These are phyloP conservation scores for Anguilla anguilla DNA, from an alignment of 2,797 vertebrate genomes.

Conservation along the genomic window DNA sequence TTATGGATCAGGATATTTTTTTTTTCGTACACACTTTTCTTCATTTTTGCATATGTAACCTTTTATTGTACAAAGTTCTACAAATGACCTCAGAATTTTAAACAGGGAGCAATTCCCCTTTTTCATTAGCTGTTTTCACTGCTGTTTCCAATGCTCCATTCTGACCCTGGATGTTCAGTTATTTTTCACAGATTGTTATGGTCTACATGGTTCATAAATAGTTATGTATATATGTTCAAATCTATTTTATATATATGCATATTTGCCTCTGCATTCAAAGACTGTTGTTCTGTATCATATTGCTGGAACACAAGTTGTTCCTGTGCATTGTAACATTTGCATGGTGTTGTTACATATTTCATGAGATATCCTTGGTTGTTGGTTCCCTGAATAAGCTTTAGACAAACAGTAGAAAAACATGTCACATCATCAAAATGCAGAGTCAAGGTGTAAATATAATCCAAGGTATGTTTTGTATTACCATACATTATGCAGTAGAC, in stretches of 20 bases:
- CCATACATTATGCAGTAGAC: neutral
- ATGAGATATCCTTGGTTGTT: neutral
- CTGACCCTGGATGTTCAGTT: neutral
- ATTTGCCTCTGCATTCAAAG: too few species aligned
- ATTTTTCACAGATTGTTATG: neutral
- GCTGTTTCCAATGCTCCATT: neutral
- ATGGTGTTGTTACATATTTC: neutral
- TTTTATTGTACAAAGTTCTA: too few species aligned
- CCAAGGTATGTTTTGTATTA: neutral
- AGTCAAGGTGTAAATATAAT: neutral
- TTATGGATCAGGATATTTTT: too few species aligned
- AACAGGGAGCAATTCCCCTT: neutral
- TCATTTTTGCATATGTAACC: too few species aligned
- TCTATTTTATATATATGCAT: neutral
- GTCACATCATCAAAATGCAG: neutral
- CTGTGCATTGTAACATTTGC: neutral
- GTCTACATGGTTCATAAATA: too few species aligned
- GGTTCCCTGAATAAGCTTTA: neutral
- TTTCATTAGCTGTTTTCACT: neutral
- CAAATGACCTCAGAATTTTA: too few species aligned
- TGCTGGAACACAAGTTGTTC: neutral
- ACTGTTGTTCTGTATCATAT: neutral
- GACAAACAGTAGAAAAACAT: neutral
- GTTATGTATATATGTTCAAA: neutral
- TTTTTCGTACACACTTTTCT: too few species aligned